These are phyloP conservation scores for Drosophila parvula DNA, from an alignment of 1,140 invertebrate species.

Conservation along the genomic window DNA sequence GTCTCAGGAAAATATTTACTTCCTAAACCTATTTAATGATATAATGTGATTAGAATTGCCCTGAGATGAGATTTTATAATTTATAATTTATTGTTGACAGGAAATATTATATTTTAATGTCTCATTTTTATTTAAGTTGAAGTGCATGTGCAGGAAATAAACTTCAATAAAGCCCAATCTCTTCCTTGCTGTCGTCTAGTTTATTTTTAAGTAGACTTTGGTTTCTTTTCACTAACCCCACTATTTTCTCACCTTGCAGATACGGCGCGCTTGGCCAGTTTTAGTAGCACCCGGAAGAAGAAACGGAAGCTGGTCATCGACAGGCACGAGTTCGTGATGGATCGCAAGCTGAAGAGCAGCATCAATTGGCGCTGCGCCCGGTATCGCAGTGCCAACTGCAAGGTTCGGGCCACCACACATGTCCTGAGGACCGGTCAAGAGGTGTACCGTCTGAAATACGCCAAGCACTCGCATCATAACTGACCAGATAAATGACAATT, in stretches of 20 bases:
- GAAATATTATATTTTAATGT: constrained; percentile 1
- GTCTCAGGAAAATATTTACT: neutral
- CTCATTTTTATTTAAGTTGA: neutral
- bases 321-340: constrained; percentile 74
- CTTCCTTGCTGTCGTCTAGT: neutral
- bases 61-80: neutral
- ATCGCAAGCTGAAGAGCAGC: constrained; percentile 74
- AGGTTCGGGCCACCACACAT: constrained; percentile 78
- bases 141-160: constrained; percentile 18
- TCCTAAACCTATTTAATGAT: too few relatives aligned
- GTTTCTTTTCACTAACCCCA: constrained; percentile 24
- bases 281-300: constrained; percentile 73
- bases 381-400: constrained; percentile 76
- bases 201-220: neutral
- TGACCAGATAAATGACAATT: constrained; percentile 6
- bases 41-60: neutral
- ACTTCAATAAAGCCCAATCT: neutral
- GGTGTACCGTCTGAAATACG: constrained; percentile 63
- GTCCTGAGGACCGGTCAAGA: constrained; percentile 63
- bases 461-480: constrained; percentile 69
- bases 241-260: constrained; percentile 45
- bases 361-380: constrained; percentile 82
- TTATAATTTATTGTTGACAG: too few relatives aligned
- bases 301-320: constrained; percentile 72
- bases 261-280: constrained; percentile 52